These are phyloP conservation scores for Lynx canadensis DNA, from an alignment of 2,113 vertebrate species.

Conservation along the genomic window DNA sequence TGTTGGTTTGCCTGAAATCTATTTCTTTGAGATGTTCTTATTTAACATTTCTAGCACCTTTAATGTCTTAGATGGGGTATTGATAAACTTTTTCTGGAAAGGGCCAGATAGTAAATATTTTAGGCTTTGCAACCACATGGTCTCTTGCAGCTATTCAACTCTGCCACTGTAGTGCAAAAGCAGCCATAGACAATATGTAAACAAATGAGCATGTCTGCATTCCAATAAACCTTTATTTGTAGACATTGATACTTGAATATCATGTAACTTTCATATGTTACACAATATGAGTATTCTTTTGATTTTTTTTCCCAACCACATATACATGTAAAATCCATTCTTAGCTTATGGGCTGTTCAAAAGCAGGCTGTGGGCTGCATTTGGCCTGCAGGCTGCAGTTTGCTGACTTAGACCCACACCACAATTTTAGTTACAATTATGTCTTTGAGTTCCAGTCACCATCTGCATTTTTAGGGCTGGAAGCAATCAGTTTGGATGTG, in stretches of 20 bases:
- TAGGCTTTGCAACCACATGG: not conserved
- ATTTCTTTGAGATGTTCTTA: constrained; percentile 30
- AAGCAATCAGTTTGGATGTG: not conserved
- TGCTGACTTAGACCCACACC: not conserved
- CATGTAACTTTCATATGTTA: not conserved
- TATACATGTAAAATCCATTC: not conserved
- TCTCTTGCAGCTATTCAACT: not conserved
- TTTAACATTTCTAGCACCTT: not conserved
- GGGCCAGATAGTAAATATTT: not conserved
- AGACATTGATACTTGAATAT: not conserved
- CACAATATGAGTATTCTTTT: constrained; percentile 16
- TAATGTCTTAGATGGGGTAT: not conserved
- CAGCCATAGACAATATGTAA: not conserved
- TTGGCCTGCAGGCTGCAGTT: not conserved
- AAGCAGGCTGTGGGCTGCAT: not conserved
- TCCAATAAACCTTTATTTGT: not conserved
- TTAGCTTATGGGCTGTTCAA: not conserved
- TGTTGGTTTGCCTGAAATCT: constrained; percentile 29
- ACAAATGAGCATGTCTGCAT: not conserved
- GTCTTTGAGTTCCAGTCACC: not conserved
- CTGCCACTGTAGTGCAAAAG: not conserved
- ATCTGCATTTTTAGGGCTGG: not conserved
- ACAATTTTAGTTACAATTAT: not conserved
- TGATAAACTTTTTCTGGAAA: not conserved
- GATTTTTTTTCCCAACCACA: not conserved